These are phyloP conservation scores for Caenorhabditis plicata DNA, from an alignment of 2,888 invertebrate species.

Conservation along the genomic window DNA sequence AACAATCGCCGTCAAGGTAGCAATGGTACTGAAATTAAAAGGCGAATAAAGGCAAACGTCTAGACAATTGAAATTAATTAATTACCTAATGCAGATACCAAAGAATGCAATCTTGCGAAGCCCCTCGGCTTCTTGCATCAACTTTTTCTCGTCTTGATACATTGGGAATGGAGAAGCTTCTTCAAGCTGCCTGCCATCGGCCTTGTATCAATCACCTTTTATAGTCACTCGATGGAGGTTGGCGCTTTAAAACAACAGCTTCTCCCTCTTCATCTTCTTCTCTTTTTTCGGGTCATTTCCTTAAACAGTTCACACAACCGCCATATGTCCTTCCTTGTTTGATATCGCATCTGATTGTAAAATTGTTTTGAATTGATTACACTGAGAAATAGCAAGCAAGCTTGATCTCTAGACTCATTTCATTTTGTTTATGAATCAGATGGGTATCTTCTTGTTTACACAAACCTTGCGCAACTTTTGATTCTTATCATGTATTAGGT, in stretches of 20 bases:
- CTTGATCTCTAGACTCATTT: too few species aligned
- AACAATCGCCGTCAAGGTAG: constrained; percentile 60
- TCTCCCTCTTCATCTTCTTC: constrained; percentile 1
- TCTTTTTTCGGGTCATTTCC: neutral
- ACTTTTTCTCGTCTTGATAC: constrained; percentile 43
- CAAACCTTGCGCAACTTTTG: constrained; percentile 11
- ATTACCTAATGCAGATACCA: constrained; percentile 53
- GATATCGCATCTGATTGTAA: constrained; percentile 9
- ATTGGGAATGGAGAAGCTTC: constrained; percentile 21
- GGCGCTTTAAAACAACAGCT: constrained; percentile 20
- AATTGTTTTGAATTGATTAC: constrained; percentile 19
- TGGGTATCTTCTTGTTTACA: constrained; percentile 10
- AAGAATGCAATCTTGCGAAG: constrained; percentile 53
- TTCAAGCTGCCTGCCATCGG: neutral
- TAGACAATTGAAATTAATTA: too few species aligned
- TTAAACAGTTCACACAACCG: constrained; percentile 31
- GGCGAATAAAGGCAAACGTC: too few species aligned
- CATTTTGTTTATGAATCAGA: constrained; percentile 19
- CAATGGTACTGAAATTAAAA: constrained; percentile 53
- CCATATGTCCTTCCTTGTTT: constrained; percentile 3
- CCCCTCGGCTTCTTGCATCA: constrained; percentile 48
- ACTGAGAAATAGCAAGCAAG: constrained; percentile 23
- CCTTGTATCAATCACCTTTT: constrained; percentile 2
- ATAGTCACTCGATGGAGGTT: constrained; percentile 26
- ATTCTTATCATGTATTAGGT: too few species aligned